Evolutionary conservation across 2,797 vertebrate genomes (phyloP).

Genomic region (Polyboroides typus): DNA sequence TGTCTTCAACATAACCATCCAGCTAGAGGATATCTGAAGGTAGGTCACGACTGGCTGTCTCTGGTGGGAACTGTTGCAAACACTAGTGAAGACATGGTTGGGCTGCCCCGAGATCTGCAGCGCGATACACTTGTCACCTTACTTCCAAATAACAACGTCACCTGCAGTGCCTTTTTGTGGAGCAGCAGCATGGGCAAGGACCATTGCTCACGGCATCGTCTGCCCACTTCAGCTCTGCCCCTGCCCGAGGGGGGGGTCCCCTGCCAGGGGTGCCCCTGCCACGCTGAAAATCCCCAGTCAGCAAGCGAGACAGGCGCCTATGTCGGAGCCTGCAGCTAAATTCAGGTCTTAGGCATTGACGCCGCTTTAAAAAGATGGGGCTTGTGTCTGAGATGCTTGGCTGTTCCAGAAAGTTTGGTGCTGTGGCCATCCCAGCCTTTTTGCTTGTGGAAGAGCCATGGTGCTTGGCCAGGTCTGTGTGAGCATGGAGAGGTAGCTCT

Average conservation of each 20-base stretch:
- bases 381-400: not conserved
- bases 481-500: not conserved
- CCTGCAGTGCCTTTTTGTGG: not conserved
- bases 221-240: not conserved
- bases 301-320: not conserved
- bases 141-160: not conserved
- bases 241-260: accelerated
- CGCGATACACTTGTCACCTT: not conserved
- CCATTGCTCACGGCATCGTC: accelerated
- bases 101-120: not conserved
- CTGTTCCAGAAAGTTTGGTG: not conserved
- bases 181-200: not conserved
- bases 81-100: accelerated
- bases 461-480: not conserved
- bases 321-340: not conserved
- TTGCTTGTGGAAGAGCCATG: accelerated
- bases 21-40: not conserved
- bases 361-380: not conserved
- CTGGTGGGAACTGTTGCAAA: not conserved
- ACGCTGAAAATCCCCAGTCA: not conserved
- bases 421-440: not conserved
- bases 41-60: not conserved
- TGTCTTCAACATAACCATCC: not conserved
- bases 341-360: accelerated
- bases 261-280: not conserved